Base-by-base conservation (phyloP, 37 sponge, comb jelly and placozoan genomes). In the Diacarnus erythraeanus region DNA sequence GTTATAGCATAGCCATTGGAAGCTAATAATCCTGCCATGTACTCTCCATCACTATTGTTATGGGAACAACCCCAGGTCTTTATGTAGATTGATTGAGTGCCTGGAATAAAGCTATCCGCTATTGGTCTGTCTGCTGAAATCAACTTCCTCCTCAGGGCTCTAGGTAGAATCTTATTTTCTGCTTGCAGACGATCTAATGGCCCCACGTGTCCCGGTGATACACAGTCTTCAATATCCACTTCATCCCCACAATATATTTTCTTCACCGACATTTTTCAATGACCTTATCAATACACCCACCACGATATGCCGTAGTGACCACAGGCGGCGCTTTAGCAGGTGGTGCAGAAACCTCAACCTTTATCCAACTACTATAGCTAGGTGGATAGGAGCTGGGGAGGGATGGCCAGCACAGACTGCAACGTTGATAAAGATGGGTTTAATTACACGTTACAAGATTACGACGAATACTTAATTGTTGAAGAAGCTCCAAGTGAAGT, bases 41-140 rank as follows among this genome's bases (percentile, higher is more conserved):
- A 97, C 78, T 97, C 98, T 35, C 92, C 91, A 82, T 97, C 98
- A 65, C 95, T 95, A 75, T 76, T 95, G 81, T 97, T 97, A 66
- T 97, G 98, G 6, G 98, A 84, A 64, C 98, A 97, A 12, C 98
- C 98, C 98, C 98, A 97, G 2, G 98, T 97, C 84, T 92, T 94
- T 42, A 97, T 54, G 80, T 84, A 97, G 57, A 97, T 57, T 18
- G 76, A 77, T 35, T 88, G 86, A 20, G 82, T 77, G 27, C 92
- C 95, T 0, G 95, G 92, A 33, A 95, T 88, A 56, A 87, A 81
- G 27, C 87, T 87, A 8, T 87, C 87, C 17, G 35, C 56, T n/a
- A 2, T 57, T 54, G 79, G 67, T 38, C 21, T 33, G 1, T 36
- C 12, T 3, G 44, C 38, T 1, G 71, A 47, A 3, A 21, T 1